Evolutionary conservation across 1,140 invertebrate genomes (phyloP).

Genomic region (Elysia chlorotica): DNA sequence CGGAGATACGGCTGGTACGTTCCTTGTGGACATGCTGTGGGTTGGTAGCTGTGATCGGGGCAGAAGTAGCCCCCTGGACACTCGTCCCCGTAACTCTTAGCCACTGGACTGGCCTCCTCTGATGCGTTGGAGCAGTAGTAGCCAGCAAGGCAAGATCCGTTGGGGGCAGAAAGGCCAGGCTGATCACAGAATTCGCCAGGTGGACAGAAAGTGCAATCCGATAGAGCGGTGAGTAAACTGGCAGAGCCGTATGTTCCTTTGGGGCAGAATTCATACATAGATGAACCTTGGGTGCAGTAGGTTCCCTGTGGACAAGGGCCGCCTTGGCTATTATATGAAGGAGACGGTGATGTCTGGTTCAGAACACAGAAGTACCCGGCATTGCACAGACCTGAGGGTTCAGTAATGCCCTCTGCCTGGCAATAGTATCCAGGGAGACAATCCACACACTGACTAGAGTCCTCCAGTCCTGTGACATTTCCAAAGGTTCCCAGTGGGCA

Average conservation of each 20-base stretch:
- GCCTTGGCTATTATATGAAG: slow-evolving; percentile 33
- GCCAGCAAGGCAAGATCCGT: slow-evolving; percentile 51
- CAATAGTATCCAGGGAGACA: slow-evolving; percentile 55
- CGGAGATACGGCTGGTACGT: slow-evolving; percentile 50
- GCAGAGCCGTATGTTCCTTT: slow-evolving; percentile 55
- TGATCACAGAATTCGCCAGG: slow-evolving; percentile 52
- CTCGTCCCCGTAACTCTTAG: slow-evolving; percentile 51
- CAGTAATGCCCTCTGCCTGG: slow-evolving; percentile 46
- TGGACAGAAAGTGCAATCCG: slow-evolving; percentile 52
- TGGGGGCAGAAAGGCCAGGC: slow-evolving; percentile 41
- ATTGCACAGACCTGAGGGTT: slow-evolving; percentile 47
- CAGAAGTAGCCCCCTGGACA: slow-evolving; percentile 55
- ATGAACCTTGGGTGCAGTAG: slow-evolving; percentile 47
- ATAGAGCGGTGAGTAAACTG: slow-evolving; percentile 36
- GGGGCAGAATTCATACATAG: slow-evolving; percentile 45
- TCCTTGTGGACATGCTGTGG: slow-evolving; percentile 47
- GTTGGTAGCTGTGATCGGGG: slow-evolving; percentile 45
- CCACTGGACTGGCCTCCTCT: slow-evolving; percentile 49
- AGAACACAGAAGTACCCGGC: slow-evolving; percentile 55
- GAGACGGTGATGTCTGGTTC: slow-evolving; percentile 37
- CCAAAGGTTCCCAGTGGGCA: slow-evolving; percentile 57
- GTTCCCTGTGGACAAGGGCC: slow-evolving; percentile 55
- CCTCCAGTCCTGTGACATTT: slow-evolving; percentile 50
- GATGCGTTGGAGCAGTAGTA: slow-evolving; percentile 56
- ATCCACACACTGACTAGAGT: slow-evolving; percentile 40